Percentiles rank a stretch among this genome's conserved stretches.
These are phyloP conservation scores for Platycheirus albimanus DNA, from an alignment of 2,888 invertebrate genomes.

Conservation along the genomic window DNA sequence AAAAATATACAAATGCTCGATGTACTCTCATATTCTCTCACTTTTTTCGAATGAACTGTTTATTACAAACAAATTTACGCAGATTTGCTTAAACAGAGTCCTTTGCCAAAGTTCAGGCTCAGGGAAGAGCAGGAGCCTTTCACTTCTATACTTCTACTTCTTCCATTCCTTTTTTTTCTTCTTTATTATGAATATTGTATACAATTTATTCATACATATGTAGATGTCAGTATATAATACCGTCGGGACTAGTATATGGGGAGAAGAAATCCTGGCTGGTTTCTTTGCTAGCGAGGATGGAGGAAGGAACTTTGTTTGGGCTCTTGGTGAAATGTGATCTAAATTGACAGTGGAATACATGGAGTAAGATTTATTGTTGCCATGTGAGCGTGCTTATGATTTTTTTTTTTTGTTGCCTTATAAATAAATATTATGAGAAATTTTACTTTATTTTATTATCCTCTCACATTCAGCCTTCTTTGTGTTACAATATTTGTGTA, in stretches of 20 bases:
- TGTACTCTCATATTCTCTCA: slow-evolving; percentile 36
- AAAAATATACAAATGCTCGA: slow-evolving; percentile 1
- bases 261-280: neutral
- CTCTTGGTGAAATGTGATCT: slow-evolving; percentile 47
- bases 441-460: slow-evolving; percentile 34
- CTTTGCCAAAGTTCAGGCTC: slow-evolving; percentile 52
- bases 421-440: slow-evolving; percentile 18
- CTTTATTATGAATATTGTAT: slow-evolving; percentile 36
- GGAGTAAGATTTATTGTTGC: slow-evolving; percentile 53
- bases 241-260: neutral
- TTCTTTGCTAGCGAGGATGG: neutral
- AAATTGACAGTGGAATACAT: slow-evolving; percentile 54
- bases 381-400: slow-evolving; percentile 16
- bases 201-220: slow-evolving; percentile 32
- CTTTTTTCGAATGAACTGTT: slow-evolving; percentile 56
- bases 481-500: neutral
- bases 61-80: slow-evolving; percentile 59
- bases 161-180: slow-evolving; percentile 7
- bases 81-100: slow-evolving; percentile 54
- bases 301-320: slow-evolving; percentile 25
- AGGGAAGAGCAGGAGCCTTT: slow-evolving; percentile 17
- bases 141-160: neutral
- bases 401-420: slow-evolving; percentile 15
- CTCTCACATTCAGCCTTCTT: neutral
- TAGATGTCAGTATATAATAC: slow-evolving; percentile 16